Base-by-base conservation (phyloP, 2,113 vertebrate species). In the Arothron firmamentum region DNA sequence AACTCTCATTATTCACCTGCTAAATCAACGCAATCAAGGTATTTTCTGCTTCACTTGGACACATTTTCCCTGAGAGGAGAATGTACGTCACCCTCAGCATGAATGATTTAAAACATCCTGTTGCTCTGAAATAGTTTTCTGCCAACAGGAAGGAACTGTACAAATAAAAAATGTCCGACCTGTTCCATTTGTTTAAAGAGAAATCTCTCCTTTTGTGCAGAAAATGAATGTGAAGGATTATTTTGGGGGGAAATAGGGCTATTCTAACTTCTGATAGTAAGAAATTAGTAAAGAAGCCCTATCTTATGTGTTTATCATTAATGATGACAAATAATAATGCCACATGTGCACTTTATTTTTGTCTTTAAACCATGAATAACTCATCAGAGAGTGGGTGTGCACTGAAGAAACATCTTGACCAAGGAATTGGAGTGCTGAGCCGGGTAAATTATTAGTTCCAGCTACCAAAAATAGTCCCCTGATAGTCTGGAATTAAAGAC, bases 301-400 rank as follows among this genome's bases (percentile, higher is more conserved):
- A 38, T 38, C 34, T 38, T 4, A 3, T 38, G 34, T 38, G 34
- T 31, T 31, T 31, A 5, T 38, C 34, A 38, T 28, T 28, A 28
- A 28, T 2, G 28, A 28, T 4, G 3, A 8, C n/a, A n/a, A n/a
- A n/a, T 28, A 28, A 28, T 28, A 28, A 28, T 57, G 18, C 28
- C 68, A 75, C 67, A 45, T 67, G 59, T 45, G 28, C 34, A 9
- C 25, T 46, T 71, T 78, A 84, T 87, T 81, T 78, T 54, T 77
- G 52, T 66, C 43, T 2, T 34, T 23, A 72, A 63, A 62, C 59
- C 69, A 48, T 28, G 57, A 82, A 76, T 79, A 74, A 59, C 59
- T 6, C 50, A 67, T 47, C 38, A 59, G 54, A 45, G 21, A 51
- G 12, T 53, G 57, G 65, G 59, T 15, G 23, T 56, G 61, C 21